These are phyloP conservation scores for Aplysina aerophoba DNA, from an alignment of 37 sponge, comb jelly and placozoan genomes.

Conservation along the genomic window DNA sequence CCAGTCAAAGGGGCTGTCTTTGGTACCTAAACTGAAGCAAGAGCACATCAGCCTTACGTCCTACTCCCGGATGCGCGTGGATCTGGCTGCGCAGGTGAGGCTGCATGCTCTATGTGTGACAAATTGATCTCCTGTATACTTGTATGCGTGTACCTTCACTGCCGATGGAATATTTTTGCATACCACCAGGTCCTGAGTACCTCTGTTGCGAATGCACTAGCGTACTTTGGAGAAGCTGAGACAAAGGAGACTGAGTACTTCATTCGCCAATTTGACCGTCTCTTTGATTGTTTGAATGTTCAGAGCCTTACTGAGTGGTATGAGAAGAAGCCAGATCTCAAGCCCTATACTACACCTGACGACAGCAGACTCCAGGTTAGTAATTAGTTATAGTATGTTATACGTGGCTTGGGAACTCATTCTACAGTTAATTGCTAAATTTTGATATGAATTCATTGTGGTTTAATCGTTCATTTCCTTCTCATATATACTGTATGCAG, in stretches of 20 bases:
- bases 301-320: background rate
- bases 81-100: conserved; percentile 17
- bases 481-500: too few relatives aligned
- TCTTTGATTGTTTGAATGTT: conserved; percentile 61
- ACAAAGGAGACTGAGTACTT: conserved; percentile 41
- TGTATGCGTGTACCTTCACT: background rate
- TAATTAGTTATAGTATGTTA: too few relatives aligned
- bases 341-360: conserved; percentile 35
- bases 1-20: background rate
- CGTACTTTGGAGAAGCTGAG: conserved; percentile 14
- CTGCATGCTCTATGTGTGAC: conserved; percentile 48
- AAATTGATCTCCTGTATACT: background rate
- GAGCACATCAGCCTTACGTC: conserved; percentile 17
- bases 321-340: conserved; percentile 42
- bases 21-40: background rate
- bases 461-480: too few relatives aligned
- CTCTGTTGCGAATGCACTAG: conserved; percentile 47
- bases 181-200: too few relatives aligned
- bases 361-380: conserved; percentile 41
- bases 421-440: too few relatives aligned
- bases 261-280: conserved; percentile 24
- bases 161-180: background rate
- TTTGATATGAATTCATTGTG: too few relatives aligned
- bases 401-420: too few relatives aligned
- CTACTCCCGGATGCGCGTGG: conserved; percentile 11